Percentiles rank a stretch among this genome's conserved stretches.
Conservation (phyloP, 2,888 invertebrate genomes). For the Aphelenchoides bicaudatus region DNA sequence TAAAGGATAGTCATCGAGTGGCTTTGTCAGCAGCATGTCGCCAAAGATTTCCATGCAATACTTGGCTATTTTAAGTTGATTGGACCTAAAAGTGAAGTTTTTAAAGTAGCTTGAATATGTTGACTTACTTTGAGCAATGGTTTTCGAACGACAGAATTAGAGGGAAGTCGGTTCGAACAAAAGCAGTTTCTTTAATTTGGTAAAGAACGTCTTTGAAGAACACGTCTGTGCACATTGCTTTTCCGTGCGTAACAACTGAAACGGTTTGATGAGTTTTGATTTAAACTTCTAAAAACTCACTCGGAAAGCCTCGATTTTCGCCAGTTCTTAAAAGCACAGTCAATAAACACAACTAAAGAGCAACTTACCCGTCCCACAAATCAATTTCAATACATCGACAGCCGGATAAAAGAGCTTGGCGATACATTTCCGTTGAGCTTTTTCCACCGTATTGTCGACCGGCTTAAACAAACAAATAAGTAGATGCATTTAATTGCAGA, state of each 20-base stretch:
- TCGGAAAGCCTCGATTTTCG: background rate
- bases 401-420: conserved; percentile 90
- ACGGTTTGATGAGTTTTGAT: conserved; percentile 23
- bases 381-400: conserved; percentile 68
- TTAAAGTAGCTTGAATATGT: no score
- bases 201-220: conserved; percentile 94
- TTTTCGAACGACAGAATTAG: conserved; percentile 97
- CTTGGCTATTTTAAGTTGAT: conserved; percentile 95
- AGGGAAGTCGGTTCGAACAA: conserved; percentile 94
- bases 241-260: conserved; percentile 77
- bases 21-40: conserved; percentile 83
- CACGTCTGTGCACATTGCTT: conserved; percentile 99
- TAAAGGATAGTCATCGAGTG: conserved; percentile 78
- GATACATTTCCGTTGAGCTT: conserved; percentile 94
- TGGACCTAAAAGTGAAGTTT: no score
- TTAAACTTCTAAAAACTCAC: background rate
- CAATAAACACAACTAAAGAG: background rate
- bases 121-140: conserved; percentile 86
- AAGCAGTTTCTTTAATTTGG: conserved; percentile 93
- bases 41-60: conserved; percentile 97
- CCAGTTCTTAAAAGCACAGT: no score
- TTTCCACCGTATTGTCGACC: conserved; percentile 96
- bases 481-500: no score
- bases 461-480: no score
- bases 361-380: conserved; percentile 17